Base-by-base conservation (phyloP, 2,113 vertebrate genomes). In the Uropsilus gracilis region DNA sequence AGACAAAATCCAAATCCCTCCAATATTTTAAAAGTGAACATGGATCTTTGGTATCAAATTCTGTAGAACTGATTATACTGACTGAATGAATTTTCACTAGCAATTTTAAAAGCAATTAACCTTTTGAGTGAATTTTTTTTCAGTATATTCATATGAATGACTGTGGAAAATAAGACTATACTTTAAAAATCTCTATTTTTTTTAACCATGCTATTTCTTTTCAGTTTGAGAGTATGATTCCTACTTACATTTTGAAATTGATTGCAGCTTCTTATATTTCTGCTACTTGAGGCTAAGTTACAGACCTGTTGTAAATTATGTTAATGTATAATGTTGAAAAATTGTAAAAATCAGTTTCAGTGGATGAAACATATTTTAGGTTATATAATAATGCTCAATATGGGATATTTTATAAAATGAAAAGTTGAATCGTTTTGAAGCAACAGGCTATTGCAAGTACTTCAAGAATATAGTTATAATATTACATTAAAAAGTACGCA, bases 221-320 rank as follows among this genome's bases (percentile, higher is more conserved):
- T 78, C 61, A 34, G 42, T 90, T 82, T 76, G 18, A 82, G 26
- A 59, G 1, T 46, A 46, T 72, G 9, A 1, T 48, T 76, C 14
- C 22, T 59, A 69, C 57, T 28, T 63, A 30, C 48, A 90, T 57
- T 90, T 77, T 90, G 17, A 91, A 93, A 88, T 69, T 13, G 50
- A 53, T 90, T 86, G 8, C 30, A 34, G 28, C 5, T 63, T 85
- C 42, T 42, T 90, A 34, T 22, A 75, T 78, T 77, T 87, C 32
- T 92, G 24, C 12, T 66, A 81, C 24, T 48, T 90, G 18, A 93
- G 18, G 26, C 11, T 93, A 72, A 94, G 69, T 5, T 26, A 1
- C 53, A 6, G 4, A 94, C 73, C 30, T 44, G 16, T 66, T 90
- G 69, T 44, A 92, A 77, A 92, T 89, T 59, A 78, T 71, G 13